Evolutionary conservation across 53 echinoderm and acorn worm genomes (phyloP).

Genomic region (Pentamera pediparva): DNA sequence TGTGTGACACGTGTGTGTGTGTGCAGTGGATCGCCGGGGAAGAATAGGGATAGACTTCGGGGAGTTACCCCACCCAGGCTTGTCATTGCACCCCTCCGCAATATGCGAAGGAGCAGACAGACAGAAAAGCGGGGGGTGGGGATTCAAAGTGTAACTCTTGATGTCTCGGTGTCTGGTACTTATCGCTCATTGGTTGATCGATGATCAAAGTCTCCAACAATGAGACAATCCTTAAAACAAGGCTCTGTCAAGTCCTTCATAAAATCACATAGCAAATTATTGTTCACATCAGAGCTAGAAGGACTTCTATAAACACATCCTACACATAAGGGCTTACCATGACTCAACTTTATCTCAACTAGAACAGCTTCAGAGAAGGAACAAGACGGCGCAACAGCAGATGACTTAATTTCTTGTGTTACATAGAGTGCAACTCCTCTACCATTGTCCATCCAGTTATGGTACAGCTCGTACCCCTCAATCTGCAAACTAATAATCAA

Average conservation of each 20-base stretch:
- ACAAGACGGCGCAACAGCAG: background rate
- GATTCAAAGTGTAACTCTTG: too few species aligned
- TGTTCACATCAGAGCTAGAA: too few species aligned
- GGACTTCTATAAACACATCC: conserved; percentile 19
- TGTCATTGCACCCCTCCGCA: too few species aligned
- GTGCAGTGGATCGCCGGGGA: too few species aligned
- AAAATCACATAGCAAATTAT: background rate
- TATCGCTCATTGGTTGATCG: background rate
- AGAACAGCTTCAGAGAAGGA: too few species aligned
- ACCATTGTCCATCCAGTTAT: background rate
- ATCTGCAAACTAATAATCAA: too few species aligned
- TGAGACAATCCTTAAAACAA: background rate
- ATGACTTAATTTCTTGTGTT: background rate
- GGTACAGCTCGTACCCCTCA: background rate
- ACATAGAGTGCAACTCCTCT: background rate
- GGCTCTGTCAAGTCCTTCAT: background rate
- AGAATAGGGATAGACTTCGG: too few species aligned
- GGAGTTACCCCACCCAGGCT: too few species aligned
- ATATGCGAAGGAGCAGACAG: too few species aligned
- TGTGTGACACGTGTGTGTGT: too few species aligned
- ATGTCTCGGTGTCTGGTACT: too few species aligned
- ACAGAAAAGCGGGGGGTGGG: too few species aligned
- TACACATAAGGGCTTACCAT: background rate
- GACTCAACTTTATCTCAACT: background rate
- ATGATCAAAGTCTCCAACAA: background rate